A percentile compares a stretch with the other conserved stretches of the same genome.
Evolutionary conservation across 2,797 vertebrate species (phyloP).

Genomic region (Hyperoplus immaculatus): DNA sequence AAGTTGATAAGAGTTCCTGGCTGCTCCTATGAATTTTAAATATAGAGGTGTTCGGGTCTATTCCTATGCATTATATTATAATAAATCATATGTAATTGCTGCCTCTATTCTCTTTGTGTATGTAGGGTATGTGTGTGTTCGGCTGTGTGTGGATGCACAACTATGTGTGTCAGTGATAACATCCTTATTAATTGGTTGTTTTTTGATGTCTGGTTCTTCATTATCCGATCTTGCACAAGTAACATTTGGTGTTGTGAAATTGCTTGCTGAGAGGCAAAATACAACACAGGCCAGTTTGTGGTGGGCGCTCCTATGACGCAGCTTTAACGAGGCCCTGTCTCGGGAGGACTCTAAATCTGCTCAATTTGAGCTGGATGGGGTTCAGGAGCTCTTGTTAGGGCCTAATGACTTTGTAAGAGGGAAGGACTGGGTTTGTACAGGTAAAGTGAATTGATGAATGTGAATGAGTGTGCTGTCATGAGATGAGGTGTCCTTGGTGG

Average conservation of each 20-base stretch:
- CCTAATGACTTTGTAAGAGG: conserved; percentile 67
- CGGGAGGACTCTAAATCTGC: conserved; percentile 59
- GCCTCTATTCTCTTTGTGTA: conserved; percentile 4
- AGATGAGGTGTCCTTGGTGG: conserved; percentile 69
- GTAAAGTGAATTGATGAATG: conserved; percentile 66
- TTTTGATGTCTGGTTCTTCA: conserved; percentile 32
- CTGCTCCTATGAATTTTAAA: conserved; percentile 65
- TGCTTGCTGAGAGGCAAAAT: conserved; percentile 28
- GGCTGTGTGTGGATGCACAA: not conserved
- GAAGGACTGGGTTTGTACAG: conserved; percentile 59
- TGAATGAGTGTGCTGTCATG: conserved; percentile 52
- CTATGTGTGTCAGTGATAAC: conserved; percentile 17
- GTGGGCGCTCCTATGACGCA: conserved; percentile 37
- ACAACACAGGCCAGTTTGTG: conserved; percentile 25
- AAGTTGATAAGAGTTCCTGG: conserved; percentile 53
- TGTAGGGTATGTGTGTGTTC: not conserved
- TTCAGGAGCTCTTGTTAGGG: conserved; percentile 69
- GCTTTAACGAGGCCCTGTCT: conserved; percentile 57
- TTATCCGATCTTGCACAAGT: conserved; percentile 38
- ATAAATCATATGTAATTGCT: conserved; percentile 59
- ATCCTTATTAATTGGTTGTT: conserved; percentile 44
- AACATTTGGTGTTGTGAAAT: conserved; percentile 32
- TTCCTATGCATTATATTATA: conserved; percentile 45
- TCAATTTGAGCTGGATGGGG: conserved; percentile 53
- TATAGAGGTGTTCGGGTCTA: conserved; percentile 31